Percentiles rank a stretch among this genome's conserved stretches.
phyloP scores from a whole-genome alignment of 2,113 vertebrate species.

The Ptychochromis oligacanthus region DNA sequence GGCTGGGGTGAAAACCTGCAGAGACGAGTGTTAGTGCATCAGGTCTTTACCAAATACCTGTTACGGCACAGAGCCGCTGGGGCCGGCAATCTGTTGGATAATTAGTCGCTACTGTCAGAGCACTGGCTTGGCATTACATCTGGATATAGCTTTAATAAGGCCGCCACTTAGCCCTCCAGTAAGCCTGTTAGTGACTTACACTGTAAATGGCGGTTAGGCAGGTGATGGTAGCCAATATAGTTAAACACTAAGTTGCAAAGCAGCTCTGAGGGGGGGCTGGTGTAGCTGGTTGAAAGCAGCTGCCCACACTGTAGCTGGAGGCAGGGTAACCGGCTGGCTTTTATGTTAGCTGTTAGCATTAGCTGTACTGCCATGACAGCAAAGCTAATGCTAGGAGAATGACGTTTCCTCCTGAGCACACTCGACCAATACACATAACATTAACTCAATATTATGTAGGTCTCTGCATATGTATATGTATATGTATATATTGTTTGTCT shows the following conservation, averaged over 20 bases:
- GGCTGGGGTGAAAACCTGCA: not conserved
- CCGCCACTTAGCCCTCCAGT: not conserved
- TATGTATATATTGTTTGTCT: not conserved
- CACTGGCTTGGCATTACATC: not conserved
- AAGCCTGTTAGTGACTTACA: conserved; percentile 10
- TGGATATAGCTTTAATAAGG: not conserved
- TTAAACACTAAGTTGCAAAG: not conserved
- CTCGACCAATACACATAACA: not conserved
- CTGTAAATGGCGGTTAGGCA: not conserved
- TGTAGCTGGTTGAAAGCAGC: not conserved
- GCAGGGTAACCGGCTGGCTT: not conserved
- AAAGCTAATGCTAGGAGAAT: not conserved
- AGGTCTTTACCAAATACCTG: not conserved
- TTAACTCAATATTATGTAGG: not conserved
- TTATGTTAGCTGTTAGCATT: conserved; percentile 11
- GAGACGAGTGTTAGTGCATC: not conserved
- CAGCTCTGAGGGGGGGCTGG: not conserved
- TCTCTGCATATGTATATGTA: no score
- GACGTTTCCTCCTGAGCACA: not conserved
- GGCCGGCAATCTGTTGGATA: not conserved
- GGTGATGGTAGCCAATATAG: not conserved
- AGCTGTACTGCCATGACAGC: not conserved
- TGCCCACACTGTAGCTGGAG: not conserved
- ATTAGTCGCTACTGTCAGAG: not conserved
- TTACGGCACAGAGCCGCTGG: not conserved